Percentiles rank a stretch among this genome's conserved stretches.
phyloP scores from a whole-genome alignment of 1,140 invertebrate genomes.

The Ridgeia piscesae region DNA sequence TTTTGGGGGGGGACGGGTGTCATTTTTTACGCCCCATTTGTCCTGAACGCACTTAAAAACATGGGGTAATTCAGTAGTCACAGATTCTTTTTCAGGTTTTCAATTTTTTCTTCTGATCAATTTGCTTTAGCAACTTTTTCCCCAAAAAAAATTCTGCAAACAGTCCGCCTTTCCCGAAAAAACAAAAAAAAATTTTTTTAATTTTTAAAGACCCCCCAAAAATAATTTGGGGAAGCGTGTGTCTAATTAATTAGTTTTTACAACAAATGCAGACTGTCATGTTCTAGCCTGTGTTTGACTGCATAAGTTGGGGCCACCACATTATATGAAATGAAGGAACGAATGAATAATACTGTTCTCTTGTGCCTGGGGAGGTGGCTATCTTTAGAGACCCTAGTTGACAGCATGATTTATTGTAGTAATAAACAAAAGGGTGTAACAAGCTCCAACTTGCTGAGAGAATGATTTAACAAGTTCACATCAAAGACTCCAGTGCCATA shows the following conservation, averaged over 20 bases:
- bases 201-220: neutral
- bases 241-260: neutral
- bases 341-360: neutral
- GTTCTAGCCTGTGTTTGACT: too few species aligned
- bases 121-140: neutral
- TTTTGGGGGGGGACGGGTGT: neutral
- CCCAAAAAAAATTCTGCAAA: neutral
- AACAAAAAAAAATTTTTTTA: neutral
- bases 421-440: neutral
- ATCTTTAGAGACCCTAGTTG: neutral
- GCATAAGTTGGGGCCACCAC: too few species aligned
- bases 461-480: neutral
- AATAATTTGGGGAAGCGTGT: neutral
- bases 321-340: too few species aligned
- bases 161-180: neutral
- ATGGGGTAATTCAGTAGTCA: neutral
- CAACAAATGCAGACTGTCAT: neutral
- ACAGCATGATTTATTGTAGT: neutral
- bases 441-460: neutral
- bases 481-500: neutral
- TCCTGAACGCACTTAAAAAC: neutral
- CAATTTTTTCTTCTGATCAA: conserved; percentile 6
- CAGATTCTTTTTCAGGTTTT: neutral
- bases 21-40: neutral
- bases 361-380: neutral